phyloP scores from a whole-genome alignment of 2,888 invertebrate species.

The Epiblema foenella region DNA sequence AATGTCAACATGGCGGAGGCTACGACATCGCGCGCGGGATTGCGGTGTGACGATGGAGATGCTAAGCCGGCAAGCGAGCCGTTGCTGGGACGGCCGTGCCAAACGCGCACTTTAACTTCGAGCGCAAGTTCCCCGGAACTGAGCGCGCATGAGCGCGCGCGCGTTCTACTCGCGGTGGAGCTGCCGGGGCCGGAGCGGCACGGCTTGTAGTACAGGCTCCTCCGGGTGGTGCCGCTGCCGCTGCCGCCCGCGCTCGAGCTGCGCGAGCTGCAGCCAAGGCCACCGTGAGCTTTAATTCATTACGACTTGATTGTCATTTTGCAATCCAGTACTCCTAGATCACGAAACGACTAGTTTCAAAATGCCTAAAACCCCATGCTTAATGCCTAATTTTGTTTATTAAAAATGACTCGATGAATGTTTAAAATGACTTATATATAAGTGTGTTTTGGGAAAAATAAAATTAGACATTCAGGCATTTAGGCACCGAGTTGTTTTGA shows the following conservation, averaged over 20 bases:
- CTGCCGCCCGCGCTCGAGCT: slow-evolving; percentile 64
- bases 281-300: slow-evolving; percentile 53
- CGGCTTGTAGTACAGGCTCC: slow-evolving; percentile 45
- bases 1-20: slow-evolving; percentile 86
- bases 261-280: slow-evolving; percentile 81
- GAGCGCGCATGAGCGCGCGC: slow-evolving; percentile 56
- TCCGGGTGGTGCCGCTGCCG: slow-evolving; percentile 54
- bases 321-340: no score
- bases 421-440: no score
- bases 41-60: slow-evolving; percentile 50
- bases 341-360: no score
- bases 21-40: slow-evolving; percentile 55
- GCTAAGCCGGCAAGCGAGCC: slow-evolving; percentile 77
- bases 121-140: slow-evolving; percentile 54
- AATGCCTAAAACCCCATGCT: no score
- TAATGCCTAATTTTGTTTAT: no score
- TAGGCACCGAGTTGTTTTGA: no score
- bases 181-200: slow-evolving; percentile 54
- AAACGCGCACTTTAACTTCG: slow-evolving; percentile 59
- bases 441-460: no score
- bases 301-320: no score
- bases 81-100: slow-evolving; percentile 72
- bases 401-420: no score
- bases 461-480: no score
- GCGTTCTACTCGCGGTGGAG: slow-evolving; percentile 78